Evolutionary conservation across 2,888 invertebrate species (phyloP).

Genomic region (Apamea monoglypha): DNA sequence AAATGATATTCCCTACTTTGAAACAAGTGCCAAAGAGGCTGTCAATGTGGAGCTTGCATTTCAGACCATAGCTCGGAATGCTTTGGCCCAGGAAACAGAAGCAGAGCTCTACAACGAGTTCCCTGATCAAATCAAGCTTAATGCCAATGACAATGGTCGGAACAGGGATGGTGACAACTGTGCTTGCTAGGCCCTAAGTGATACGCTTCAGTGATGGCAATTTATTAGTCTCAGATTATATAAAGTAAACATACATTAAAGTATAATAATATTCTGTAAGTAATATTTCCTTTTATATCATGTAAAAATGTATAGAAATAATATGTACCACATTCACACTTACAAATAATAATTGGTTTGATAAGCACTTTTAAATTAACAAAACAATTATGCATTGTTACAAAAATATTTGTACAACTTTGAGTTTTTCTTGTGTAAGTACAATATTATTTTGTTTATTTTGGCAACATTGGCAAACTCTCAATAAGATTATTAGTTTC

Average conservation of each 20-base stretch:
- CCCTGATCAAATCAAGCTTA: conserved; percentile 98
- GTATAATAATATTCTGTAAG: conserved; percentile 85
- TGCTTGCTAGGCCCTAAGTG: conserved; percentile 91
- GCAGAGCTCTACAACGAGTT: conserved; percentile 99
- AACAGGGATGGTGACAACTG: conserved; percentile 94
- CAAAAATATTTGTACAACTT: conserved; percentile 39
- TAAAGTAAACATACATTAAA: conserved; percentile 82
- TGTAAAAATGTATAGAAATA: conserved; percentile 87
- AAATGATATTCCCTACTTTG: conserved; percentile 99
- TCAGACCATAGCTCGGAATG: conserved; percentile 99
- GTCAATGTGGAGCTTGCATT: conserved; percentile 99
- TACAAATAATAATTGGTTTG: conserved; percentile 66
- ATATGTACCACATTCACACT: conserved; percentile 64
- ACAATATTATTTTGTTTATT: conserved; percentile 53
- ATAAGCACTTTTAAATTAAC: conserved; percentile 71
- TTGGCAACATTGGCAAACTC: conserved; percentile 12
- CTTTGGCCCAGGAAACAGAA: conserved; percentile 97
- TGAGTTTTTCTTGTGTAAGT: conserved; percentile 51
- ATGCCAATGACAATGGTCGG: conserved; percentile 93
- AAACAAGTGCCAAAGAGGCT: conserved; percentile 99
- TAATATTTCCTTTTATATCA: conserved; percentile 84
- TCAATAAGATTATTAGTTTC: conserved; percentile 36
- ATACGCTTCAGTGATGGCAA: conserved; percentile 76
- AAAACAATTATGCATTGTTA: conserved; percentile 54
- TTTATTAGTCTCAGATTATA: conserved; percentile 83